These are phyloP conservation scores for Copidosoma floridanum DNA, from an alignment of 1,140 invertebrate species.

Conservation along the genomic window DNA sequence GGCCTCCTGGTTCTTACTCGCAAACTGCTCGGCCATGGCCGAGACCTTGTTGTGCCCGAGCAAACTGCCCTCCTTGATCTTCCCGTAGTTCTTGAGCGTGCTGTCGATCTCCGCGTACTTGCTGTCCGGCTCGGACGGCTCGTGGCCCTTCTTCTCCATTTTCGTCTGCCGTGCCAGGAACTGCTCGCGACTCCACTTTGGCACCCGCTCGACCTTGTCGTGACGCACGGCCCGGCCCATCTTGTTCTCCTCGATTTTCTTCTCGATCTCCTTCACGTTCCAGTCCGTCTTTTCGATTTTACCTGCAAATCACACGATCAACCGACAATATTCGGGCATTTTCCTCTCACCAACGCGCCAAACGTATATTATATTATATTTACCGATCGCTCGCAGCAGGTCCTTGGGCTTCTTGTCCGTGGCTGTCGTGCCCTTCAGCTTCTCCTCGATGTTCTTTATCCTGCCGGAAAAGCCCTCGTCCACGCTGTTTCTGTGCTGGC, in stretches of 20 bases:
- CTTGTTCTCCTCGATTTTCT: conserved; percentile 85
- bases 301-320: conserved; percentile 56
- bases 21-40: conserved; percentile 78
- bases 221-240: conserved; percentile 65
- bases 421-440: conserved; percentile 60
- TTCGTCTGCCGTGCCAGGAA: conserved; percentile 78
- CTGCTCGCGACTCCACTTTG: conserved; percentile 87
- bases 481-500: conserved; percentile 58
- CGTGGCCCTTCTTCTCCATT: conserved; percentile 66
- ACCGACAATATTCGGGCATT: too few species aligned
- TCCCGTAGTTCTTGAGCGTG: conserved; percentile 76
- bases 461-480: conserved; percentile 72
- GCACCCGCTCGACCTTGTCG: conserved; percentile 75
- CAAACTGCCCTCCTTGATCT: conserved; percentile 75
- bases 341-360: too few species aligned
- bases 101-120: conserved; percentile 77
- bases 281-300: conserved; percentile 89
- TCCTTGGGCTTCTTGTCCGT: conserved; percentile 81
- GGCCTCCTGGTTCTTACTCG: conserved; percentile 62
- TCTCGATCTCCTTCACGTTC: conserved; percentile 88
- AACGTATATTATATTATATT: too few species aligned
- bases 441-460: conserved; percentile 69
- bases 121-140: conserved; percentile 59
- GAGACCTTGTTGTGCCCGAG: conserved; percentile 84
- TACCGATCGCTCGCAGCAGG: conserved; percentile 77